A percentile compares a stretch with the other conserved stretches of the same genome.
phyloP scores from a whole-genome alignment of 2,797 vertebrate species.

The Esox masquinongy region DNA sequence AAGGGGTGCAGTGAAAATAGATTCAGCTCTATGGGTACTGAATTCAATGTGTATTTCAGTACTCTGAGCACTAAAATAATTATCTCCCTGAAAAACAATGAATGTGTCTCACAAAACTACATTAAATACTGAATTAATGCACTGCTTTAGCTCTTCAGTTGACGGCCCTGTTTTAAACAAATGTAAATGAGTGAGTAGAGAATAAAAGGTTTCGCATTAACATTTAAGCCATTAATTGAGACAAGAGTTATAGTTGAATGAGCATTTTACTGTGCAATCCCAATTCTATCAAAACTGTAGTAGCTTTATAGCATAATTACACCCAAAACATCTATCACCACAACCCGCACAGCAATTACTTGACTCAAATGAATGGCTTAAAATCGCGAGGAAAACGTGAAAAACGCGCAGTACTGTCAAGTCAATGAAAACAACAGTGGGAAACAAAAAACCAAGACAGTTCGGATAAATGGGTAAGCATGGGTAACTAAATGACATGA shows the following conservation, averaged over 20 bases:
- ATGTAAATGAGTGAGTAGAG: slow-evolving; percentile 41
- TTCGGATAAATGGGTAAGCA: slow-evolving; percentile 17
- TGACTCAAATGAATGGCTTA: slow-evolving; percentile 27
- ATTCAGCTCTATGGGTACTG: neutral
- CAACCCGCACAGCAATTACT: neutral
- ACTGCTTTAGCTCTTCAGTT: slow-evolving; percentile 44
- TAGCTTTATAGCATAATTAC: neutral
- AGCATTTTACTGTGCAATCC: slow-evolving; percentile 10
- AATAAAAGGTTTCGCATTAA: slow-evolving; percentile 28
- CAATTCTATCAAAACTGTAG: neutral
- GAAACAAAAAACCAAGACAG: slow-evolving; percentile 15
- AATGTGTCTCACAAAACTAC: neutral
- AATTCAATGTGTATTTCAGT: neutral
- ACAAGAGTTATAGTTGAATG: slow-evolving; percentile 13
- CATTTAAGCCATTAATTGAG: slow-evolving; percentile 27
- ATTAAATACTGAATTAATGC: slow-evolving; percentile 24
- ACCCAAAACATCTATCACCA: neutral
- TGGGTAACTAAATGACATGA: neutral
- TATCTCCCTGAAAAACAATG: slow-evolving; percentile 3
- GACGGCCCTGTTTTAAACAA: slow-evolving; percentile 42
- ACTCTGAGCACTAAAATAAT: neutral
- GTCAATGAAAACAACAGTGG: slow-evolving; percentile 30
- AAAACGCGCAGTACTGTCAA: slow-evolving; percentile 22
- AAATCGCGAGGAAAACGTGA: slow-evolving; percentile 22
- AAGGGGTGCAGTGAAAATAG: slow-evolving; percentile 21